Evolutionary conservation across 2,797 vertebrate genomes (phyloP).

Genomic region (Amblyraja radiata): DNA sequence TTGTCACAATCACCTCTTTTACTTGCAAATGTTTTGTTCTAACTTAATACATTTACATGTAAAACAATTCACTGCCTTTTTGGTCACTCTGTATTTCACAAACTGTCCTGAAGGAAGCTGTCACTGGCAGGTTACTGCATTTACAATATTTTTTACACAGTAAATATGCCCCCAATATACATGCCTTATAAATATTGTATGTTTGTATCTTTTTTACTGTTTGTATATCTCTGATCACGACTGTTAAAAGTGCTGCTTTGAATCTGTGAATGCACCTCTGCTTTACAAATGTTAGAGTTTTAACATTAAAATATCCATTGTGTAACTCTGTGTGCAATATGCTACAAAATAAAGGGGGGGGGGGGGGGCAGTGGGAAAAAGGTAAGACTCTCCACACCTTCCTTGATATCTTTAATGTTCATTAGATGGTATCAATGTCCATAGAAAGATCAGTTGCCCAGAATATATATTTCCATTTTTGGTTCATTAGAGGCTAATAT

Average conservation of each 20-base stretch:
- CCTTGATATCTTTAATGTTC: not conserved
- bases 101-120: conserved; percentile 8
- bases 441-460: not conserved
- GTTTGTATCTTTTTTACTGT: conserved; percentile 36
- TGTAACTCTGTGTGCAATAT: not conserved
- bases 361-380: too few species aligned
- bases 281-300: conserved; percentile 34
- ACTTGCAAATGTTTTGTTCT: not conserved
- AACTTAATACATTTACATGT: not conserved
- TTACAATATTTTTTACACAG: conserved; percentile 1
- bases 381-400: not conserved
- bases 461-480: not conserved
- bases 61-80: not conserved
- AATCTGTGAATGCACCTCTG: conserved; percentile 35
- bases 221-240: conserved; percentile 25
- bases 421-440: not conserved
- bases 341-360: not conserved
- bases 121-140: conserved; percentile 6
- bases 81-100: not conserved
- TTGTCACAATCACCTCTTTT: not conserved
- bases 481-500: not conserved
- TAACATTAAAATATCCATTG: conserved; percentile 37
- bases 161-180: not conserved
- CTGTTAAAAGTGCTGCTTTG: conserved; percentile 36
- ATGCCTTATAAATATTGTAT: conserved; percentile 33